Percentiles rank a stretch among this genome's conserved stretches.
Conservation (phyloP, 2,888 invertebrate species). For the Siphlonurus alternatus region DNA sequence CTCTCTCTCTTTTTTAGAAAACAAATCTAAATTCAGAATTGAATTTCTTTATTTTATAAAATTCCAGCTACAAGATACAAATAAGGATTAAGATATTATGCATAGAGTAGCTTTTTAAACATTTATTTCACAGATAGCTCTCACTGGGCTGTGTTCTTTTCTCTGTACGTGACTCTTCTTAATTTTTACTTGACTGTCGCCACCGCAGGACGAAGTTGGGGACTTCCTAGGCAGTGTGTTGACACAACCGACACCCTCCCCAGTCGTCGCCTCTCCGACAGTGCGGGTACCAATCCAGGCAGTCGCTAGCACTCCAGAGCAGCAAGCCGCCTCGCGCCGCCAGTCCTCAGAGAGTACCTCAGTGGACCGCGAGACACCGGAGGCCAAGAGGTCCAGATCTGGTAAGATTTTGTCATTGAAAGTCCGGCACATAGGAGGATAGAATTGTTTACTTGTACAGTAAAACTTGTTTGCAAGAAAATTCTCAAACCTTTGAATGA, state of each 20-base stretch:
- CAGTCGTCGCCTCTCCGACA: neutral
- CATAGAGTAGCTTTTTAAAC: neutral
- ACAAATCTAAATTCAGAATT: too few species aligned
- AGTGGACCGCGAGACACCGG: constrained; percentile 21
- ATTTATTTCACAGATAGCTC: neutral
- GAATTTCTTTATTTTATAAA: too few species aligned
- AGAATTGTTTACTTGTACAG: too few species aligned
- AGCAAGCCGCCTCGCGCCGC: neutral
- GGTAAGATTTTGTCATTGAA: constrained; percentile 15
- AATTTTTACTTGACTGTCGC: constrained; percentile 2
- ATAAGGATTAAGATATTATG: neutral
- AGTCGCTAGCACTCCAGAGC: neutral
- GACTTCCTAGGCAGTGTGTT: constrained; percentile 44
- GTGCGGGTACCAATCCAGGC: neutral
- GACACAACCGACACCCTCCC: constrained; percentile 25
- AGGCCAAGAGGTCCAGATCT: constrained; percentile 26
- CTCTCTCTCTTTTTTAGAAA: too few species aligned
- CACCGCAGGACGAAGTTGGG: constrained; percentile 40
- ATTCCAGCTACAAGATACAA: too few species aligned
- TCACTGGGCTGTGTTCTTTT: neutral
- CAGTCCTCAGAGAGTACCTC: neutral
- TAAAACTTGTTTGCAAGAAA: too few species aligned
- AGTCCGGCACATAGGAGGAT: too few species aligned
- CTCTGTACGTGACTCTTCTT: too few species aligned
- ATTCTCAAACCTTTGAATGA: too few species aligned